phyloP scores from a whole-genome alignment of 2,888 invertebrate species.

The Limenitis arthemis region DNA sequence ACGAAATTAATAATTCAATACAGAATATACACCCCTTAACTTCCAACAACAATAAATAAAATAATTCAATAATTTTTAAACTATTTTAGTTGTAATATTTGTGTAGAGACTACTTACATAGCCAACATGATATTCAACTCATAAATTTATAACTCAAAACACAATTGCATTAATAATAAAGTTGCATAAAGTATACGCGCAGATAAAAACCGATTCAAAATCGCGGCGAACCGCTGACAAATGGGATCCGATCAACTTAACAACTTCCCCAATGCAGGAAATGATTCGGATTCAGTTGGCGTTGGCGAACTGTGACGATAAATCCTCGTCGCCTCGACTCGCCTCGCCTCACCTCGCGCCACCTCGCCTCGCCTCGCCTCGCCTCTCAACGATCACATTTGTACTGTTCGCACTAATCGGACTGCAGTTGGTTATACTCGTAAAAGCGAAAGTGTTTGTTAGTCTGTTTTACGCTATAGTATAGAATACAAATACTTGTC shows the following conservation, averaged over 20 bases:
- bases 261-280: conserved; percentile 34
- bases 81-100: too few species aligned
- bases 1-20: too few species aligned
- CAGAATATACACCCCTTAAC: too few species aligned
- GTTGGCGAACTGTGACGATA: conserved; percentile 32
- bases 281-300: conserved; percentile 30
- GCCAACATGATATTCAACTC: neutral
- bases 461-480: too few species aligned
- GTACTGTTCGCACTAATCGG: conserved; percentile 9
- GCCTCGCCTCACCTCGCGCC: conserved; percentile 8
- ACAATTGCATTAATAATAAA: conserved; percentile 8
- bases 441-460: too few species aligned
- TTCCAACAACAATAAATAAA: too few species aligned
- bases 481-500: too few species aligned
- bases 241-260: conserved; percentile 40
- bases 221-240: conserved; percentile 35
- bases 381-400: neutral
- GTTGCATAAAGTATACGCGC: conserved; percentile 6
- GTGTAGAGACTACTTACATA: too few species aligned
- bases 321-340: conserved; percentile 25
- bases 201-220: conserved; percentile 30
- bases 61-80: too few species aligned
- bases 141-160: neutral
- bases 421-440: neutral
- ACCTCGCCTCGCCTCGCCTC: conserved; percentile 8